phyloP scores from a whole-genome alignment of 2,888 invertebrate genomes.

The Phalangium opilio region DNA sequence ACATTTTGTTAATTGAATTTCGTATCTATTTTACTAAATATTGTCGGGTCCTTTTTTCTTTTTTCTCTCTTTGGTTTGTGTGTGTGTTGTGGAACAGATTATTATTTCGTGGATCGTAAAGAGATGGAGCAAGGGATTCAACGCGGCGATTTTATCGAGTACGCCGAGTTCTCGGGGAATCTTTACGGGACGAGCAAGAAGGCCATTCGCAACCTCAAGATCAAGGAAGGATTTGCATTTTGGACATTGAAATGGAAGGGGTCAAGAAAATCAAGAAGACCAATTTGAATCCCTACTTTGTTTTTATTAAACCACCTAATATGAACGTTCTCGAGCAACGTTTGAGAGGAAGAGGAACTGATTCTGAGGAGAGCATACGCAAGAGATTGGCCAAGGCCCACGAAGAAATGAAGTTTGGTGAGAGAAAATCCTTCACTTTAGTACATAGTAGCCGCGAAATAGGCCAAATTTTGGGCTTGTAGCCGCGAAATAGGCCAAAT shows the following conservation, averaged over 20 bases:
- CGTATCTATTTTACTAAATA: neutral
- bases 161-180: slow-evolving; percentile 37
- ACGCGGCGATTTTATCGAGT: slow-evolving; percentile 75
- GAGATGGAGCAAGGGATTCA: slow-evolving; percentile 59
- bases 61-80: too few relatives aligned
- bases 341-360: slow-evolving; percentile 59
- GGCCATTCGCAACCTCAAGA: slow-evolving; percentile 65
- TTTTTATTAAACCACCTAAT: slow-evolving; percentile 88
- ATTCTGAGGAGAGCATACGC: slow-evolving; percentile 67
- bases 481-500: too few relatives aligned
- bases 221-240: slow-evolving; percentile 70
- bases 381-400: slow-evolving; percentile 60
- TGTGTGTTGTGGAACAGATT: too few relatives aligned
- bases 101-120: slow-evolving; percentile 65
- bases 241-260: slow-evolving; percentile 91
- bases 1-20: neutral
- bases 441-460: too few relatives aligned
- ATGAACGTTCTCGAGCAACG: slow-evolving; percentile 46
- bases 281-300: slow-evolving; percentile 61
- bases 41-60: neutral
- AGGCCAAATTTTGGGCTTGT: too few relatives aligned
- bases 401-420: slow-evolving; percentile 70
- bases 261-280: slow-evolving; percentile 67
- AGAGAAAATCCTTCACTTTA: slow-evolving; percentile 16
- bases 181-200: slow-evolving; percentile 46